These are phyloP conservation scores for Plumapathes pennacea DNA, from an alignment of 92 coral and sea anemone species.

Conservation along the genomic window DNA sequence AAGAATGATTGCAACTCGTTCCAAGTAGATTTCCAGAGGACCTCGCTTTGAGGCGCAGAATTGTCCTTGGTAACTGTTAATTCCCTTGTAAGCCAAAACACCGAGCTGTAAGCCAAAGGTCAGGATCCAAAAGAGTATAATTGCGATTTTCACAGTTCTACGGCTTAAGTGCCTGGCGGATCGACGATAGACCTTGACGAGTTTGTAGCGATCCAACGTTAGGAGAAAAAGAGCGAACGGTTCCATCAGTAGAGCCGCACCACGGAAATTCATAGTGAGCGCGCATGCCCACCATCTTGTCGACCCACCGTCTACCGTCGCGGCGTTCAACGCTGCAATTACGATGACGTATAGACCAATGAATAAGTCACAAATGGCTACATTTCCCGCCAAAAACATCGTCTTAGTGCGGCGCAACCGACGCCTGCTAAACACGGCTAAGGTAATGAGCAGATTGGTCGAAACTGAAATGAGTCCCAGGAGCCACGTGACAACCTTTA, in stretches of 20 bases:
- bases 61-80: neutral
- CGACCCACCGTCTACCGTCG: neutral
- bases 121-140: neutral
- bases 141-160: neutral
- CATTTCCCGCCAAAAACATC: constrained; percentile 19
- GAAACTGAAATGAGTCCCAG: constrained; percentile 5
- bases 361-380: constrained; percentile 15
- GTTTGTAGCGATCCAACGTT: constrained; percentile 25
- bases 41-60: neutral
- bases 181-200: neutral
- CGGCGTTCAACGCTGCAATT: neutral
- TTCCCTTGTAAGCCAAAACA: no score
- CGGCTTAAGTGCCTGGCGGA: constrained; percentile 2
- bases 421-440: constrained; percentile 1
- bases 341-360: constrained; percentile 4
- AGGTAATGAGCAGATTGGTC: neutral
- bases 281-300: constrained; percentile 9
- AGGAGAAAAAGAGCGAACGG: constrained; percentile 6
- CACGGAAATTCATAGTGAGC: constrained; percentile 3
- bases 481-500: constrained; percentile 4
- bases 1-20: neutral
- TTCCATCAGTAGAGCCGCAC: constrained; percentile 5
- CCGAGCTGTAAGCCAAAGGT: neutral
- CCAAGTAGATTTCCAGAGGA: neutral
- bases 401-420: neutral